Conservation (phyloP, 2,113 vertebrate genomes). For the Euleptes europaea region DNA sequence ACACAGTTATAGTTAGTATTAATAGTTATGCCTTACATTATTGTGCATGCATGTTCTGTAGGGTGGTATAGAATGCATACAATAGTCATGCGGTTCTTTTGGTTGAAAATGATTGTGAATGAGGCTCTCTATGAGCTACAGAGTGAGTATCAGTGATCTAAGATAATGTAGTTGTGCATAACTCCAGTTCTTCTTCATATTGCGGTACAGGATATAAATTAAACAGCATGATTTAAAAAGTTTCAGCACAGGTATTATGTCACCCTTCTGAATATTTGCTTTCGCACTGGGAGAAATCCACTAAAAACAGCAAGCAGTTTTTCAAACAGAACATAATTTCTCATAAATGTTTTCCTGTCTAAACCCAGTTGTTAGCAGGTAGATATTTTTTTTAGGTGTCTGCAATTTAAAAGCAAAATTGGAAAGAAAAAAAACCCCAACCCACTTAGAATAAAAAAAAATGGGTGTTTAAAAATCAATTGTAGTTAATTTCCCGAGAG, state of each 20-base stretch:
- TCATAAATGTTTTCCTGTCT: not conserved
- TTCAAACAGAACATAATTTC: not conserved
- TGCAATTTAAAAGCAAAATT: not conserved
- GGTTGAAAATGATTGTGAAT: too few relatives aligned
- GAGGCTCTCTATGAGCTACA: too few relatives aligned
- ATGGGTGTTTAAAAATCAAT: constrained; percentile 17
- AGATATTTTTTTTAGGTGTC: not conserved
- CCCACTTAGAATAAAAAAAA: not conserved
- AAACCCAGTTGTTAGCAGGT: not conserved
- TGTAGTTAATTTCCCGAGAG: constrained; percentile 26
- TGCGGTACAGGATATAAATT: not conserved
- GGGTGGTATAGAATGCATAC: too few relatives aligned
- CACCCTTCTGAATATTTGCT: not conserved
- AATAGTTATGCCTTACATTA: too few relatives aligned
- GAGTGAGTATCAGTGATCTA: too few relatives aligned
- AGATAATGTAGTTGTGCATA: not conserved
- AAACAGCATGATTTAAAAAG: not conserved
- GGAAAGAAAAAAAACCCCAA: too few relatives aligned
- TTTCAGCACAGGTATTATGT: not conserved
- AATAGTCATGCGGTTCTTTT: too few relatives aligned
- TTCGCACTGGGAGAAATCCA: not conserved
- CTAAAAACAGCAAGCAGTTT: not conserved
- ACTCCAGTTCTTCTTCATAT: not conserved
- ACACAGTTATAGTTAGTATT: too few relatives aligned
- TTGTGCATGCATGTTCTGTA: too few relatives aligned